These are phyloP conservation scores for Cyanoliseus patagonus DNA, from an alignment of 2,113 vertebrate species.

Conservation along the genomic window DNA sequence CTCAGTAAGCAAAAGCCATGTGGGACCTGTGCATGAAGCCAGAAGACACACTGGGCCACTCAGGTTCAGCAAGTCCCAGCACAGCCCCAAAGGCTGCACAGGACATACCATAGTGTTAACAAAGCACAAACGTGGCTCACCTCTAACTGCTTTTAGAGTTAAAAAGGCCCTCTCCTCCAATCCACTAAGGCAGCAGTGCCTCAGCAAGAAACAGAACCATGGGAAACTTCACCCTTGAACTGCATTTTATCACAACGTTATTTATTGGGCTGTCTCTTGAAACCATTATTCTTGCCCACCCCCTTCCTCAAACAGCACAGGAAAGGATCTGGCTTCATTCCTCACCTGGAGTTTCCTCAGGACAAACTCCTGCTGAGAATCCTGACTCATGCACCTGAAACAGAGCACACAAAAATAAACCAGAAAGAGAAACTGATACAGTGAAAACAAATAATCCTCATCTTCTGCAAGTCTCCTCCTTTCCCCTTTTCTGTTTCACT, in stretches of 20 bases:
- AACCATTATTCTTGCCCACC: neutral
- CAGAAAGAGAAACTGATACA: neutral
- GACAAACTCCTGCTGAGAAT: neutral
- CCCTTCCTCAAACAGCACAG: neutral
- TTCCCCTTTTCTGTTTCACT: neutral
- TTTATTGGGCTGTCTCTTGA: neutral
- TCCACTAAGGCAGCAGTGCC: neutral
- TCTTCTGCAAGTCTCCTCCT: neutral
- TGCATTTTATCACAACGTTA: neutral
- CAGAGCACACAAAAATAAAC: neutral
- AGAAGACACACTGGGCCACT: fast-evolving
- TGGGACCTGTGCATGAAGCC: neutral
- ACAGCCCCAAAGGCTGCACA: neutral
- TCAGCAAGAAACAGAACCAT: neutral
- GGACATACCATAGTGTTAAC: fast-evolving
- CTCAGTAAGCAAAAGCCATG: neutral
- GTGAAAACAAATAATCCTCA: neutral
- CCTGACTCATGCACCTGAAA: neutral
- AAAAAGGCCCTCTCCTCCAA: neutral
- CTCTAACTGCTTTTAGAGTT: neutral
- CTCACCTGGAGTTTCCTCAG: neutral
- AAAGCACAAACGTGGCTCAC: neutral
- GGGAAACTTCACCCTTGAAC: neutral
- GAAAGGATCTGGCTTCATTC: neutral
- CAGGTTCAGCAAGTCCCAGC: neutral